phyloP scores from a whole-genome alignment of 2,113 vertebrate species.

The Protobothrops mucrosquamatus region DNA sequence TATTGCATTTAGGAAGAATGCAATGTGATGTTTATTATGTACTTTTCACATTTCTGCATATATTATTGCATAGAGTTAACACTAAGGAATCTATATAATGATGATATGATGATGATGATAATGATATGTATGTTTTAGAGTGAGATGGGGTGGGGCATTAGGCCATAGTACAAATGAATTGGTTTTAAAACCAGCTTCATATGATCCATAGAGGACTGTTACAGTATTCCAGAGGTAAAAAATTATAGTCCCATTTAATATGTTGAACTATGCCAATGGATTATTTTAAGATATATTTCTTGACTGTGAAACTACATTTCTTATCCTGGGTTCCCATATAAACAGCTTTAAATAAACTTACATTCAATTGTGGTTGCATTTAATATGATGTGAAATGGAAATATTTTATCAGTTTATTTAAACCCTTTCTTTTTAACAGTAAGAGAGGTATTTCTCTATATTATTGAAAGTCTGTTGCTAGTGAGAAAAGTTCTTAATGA shows the following conservation, averaged over 20 bases:
- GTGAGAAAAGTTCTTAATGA: not conserved
- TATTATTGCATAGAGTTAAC: not conserved
- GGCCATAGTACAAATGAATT: not conserved
- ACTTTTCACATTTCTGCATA: conserved; percentile 31
- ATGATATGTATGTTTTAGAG: not conserved
- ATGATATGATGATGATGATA: not conserved
- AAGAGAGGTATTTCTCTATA: not conserved
- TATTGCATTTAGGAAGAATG: not conserved
- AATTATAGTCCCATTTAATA: not conserved
- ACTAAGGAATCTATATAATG: not conserved
- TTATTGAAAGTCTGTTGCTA: not conserved
- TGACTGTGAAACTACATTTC: not conserved
- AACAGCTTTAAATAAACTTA: not conserved
- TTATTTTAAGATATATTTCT: not conserved
- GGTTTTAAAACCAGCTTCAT: not conserved
- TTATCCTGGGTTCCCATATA: not conserved
- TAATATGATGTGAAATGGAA: not conserved
- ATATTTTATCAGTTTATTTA: not conserved
- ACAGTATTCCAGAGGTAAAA: not conserved
- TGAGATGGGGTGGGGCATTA: not conserved
- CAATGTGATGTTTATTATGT: not conserved
- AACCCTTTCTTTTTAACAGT: not conserved
- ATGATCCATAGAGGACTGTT: not conserved
- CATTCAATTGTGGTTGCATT: not conserved
- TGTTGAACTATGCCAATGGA: not conserved